A percentile compares a stretch with the other conserved stretches of the same genome.
Evolutionary conservation across 2,888 invertebrate species (phyloP).

Genomic region (Clusia tigrina): DNA sequence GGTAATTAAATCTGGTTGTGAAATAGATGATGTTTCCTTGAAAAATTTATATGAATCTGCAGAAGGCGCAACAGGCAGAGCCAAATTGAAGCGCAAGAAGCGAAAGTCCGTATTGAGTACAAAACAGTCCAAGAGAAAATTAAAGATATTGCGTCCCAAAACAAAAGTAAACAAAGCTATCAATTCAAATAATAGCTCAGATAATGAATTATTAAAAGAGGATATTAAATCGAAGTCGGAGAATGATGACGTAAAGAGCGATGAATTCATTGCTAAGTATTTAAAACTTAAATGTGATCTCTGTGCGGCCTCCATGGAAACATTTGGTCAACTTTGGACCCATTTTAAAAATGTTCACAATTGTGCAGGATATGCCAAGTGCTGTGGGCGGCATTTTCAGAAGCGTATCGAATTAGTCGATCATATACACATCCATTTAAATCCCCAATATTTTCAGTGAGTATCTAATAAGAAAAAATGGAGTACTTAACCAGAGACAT

Average conservation of each 20-base stretch:
- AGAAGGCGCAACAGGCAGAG: no score
- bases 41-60: no score
- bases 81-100: no score
- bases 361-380: constrained; percentile 47
- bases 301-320: neutral
- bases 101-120: no score
- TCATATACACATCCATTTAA: constrained; percentile 40
- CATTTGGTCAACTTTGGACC: neutral
- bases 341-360: neutral
- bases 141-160: no score
- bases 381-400: constrained; percentile 37
- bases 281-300: constrained; percentile 15
- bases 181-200: no score
- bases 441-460: constrained; percentile 55
- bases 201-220: no score
- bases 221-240: no score
- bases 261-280: neutral
- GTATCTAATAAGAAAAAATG: no score
- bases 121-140: no score
- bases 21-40: constrained; percentile 1
- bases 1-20: neutral
- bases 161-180: constrained; percentile 1
- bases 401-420: neutral
- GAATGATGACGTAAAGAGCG: no score
- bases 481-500: no score